phyloP scores from a whole-genome alignment of 2,797 vertebrate species.

The Steatocranus sp. region DNA sequence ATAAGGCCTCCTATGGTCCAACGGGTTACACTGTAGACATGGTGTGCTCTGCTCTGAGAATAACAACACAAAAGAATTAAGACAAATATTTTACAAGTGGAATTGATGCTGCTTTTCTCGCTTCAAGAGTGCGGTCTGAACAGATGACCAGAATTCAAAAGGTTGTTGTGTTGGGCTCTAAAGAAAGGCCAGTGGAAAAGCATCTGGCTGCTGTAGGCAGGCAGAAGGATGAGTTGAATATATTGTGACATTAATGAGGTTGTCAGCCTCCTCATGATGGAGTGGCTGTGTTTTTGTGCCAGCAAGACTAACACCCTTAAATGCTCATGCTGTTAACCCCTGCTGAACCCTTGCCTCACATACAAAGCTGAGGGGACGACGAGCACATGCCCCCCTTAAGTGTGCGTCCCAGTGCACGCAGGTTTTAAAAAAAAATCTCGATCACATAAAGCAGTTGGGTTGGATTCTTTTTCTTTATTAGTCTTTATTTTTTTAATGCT shows the following conservation, averaged over 20 bases:
- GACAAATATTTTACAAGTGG: constrained; percentile 51
- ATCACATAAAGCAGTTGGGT: background rate
- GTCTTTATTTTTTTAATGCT: background rate
- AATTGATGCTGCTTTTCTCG: constrained; percentile 9
- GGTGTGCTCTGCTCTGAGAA: constrained; percentile 12
- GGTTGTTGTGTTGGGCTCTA: constrained; percentile 42
- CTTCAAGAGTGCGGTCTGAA: background rate
- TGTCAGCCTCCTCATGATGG: constrained; percentile 72
- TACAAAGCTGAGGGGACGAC: constrained; percentile 55
- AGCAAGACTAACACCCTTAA: constrained; percentile 71
- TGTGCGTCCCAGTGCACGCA: constrained; percentile 11
- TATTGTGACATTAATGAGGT: constrained; percentile 80
- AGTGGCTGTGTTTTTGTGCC: constrained; percentile 74
- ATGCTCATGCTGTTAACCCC: constrained; percentile 73
- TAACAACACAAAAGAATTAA: constrained; percentile 38
- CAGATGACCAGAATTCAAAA: constrained; percentile 53
- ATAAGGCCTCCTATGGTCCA: constrained; percentile 56
- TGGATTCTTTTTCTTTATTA: background rate
- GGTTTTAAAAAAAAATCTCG: background rate
- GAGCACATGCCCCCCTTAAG: constrained; percentile 42
- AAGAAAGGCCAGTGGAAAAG: constrained; percentile 47
- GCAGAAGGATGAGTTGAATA: constrained; percentile 67
- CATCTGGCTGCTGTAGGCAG: constrained; percentile 61
- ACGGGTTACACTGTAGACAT: constrained; percentile 53
- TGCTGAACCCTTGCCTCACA: constrained; percentile 56